Conservation (phyloP, 1,140 invertebrate genomes). For the Brachionus rubens region DNA sequence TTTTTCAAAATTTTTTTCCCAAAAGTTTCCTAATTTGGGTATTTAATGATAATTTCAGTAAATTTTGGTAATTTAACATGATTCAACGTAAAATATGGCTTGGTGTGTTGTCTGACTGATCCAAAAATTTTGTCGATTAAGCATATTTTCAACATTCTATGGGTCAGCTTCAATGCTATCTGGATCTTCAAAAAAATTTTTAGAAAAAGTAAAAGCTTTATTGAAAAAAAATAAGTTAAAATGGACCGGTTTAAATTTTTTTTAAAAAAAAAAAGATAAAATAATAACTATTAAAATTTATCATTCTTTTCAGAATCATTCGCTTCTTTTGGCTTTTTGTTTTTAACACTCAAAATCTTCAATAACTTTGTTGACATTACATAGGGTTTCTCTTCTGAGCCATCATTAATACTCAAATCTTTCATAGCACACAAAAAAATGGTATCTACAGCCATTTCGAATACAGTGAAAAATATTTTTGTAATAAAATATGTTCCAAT, state of each 20-base stretch:
- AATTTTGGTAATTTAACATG: no score
- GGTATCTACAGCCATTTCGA: constrained; percentile 89
- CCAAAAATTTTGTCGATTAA: no score
- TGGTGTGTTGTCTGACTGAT: no score
- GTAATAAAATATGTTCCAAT: constrained; percentile 69
- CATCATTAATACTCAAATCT: constrained; percentile 90
- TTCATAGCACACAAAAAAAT: constrained; percentile 83
- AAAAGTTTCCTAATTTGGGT: no score
- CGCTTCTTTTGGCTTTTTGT: neutral
- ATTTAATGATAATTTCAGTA: no score
- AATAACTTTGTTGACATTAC: constrained; percentile 85
- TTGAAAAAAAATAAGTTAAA: neutral
- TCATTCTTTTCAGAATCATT: neutral
- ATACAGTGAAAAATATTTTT: constrained; percentile 86
- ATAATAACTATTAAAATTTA: neutral
- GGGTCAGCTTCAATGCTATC: no score
- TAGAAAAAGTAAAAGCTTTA: no score
- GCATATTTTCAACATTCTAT: no score
- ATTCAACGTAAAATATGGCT: no score
- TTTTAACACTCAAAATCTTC: constrained; percentile 54
- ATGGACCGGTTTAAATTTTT: neutral
- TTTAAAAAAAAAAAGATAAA: neutral
- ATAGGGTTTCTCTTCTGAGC: constrained; percentile 81
- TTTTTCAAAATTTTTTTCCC: no score
- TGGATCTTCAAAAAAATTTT: no score